Evolutionary conservation across 2,888 invertebrate genomes (phyloP).

Genomic region (Athalia circularis): DNA sequence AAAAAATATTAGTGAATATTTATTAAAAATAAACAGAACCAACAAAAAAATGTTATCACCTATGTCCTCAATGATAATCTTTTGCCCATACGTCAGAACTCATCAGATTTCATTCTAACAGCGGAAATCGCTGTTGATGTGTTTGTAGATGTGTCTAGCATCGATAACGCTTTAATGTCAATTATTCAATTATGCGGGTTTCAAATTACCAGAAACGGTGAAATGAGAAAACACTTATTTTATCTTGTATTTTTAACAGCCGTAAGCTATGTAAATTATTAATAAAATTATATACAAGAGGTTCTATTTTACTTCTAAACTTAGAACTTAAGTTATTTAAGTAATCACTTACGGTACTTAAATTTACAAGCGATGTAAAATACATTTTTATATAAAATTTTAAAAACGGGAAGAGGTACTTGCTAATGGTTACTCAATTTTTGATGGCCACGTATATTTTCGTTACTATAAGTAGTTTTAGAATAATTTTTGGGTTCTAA

Average conservation of each 20-base stretch:
- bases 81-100: neutral
- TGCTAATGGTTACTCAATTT: slow-evolving; percentile 22
- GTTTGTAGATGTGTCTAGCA: no score
- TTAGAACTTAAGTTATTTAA: slow-evolving; percentile 37
- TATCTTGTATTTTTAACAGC: slow-evolving; percentile 24
- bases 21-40: slow-evolving; percentile 12
- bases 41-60: slow-evolving; percentile 32
- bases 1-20: slow-evolving; percentile 45
- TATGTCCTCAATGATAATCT: neutral
- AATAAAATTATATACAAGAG: slow-evolving; percentile 46
- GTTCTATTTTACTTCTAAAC: slow-evolving; percentile 36
- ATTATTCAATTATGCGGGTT: no score
- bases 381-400: slow-evolving; percentile 35
- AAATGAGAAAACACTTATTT: slow-evolving; percentile 23
- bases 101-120: neutral
- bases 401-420: slow-evolving; percentile 16
- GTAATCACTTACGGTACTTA: slow-evolving; percentile 38
- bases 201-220: neutral
- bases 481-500: slow-evolving; percentile 13
- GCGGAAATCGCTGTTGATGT: no score
- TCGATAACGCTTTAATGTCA: no score
- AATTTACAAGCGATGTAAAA: slow-evolving; percentile 34
- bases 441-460: slow-evolving; percentile 41
- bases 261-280: slow-evolving; percentile 37
- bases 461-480: slow-evolving; percentile 22